Evolutionary conservation across 1,140 invertebrate genomes (phyloP).

Genomic region (Drosophila fuyamai): DNA sequence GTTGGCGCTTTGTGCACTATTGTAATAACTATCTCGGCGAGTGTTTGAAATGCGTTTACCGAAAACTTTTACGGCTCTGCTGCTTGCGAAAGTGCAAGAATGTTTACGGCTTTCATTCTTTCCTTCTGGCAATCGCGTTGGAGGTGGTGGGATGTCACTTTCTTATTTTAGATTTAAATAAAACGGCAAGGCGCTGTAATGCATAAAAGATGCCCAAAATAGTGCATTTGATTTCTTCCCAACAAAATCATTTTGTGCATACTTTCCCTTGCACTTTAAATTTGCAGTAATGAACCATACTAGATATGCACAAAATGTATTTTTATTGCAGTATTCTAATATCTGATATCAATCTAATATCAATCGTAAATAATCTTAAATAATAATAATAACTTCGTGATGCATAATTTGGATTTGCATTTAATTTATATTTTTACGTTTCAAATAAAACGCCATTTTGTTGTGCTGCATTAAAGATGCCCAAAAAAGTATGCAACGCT

Average conservation of each 20-base stretch:
- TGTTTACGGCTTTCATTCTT: slow-evolving; percentile 64
- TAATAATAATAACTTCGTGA: no score
- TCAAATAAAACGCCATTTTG: neutral
- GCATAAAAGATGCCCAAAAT: slow-evolving; percentile 26
- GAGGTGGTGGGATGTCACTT: slow-evolving; percentile 4
- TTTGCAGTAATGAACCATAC: neutral
- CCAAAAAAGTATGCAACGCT: slow-evolving; percentile 4
- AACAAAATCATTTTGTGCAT: neutral
- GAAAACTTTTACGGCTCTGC: slow-evolving; percentile 73
- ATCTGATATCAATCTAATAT: neutral
- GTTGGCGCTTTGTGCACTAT: slow-evolving; percentile 67
- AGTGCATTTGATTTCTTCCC: slow-evolving; percentile 18
- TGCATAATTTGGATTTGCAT: no score
- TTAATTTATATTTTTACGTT: neutral
- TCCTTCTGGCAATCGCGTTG: slow-evolving; percentile 10
- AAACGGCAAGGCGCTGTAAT: slow-evolving; percentile 17
- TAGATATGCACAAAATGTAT: neutral
- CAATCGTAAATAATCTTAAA: no score
- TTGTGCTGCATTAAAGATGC: neutral
- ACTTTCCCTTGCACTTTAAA: slow-evolving; percentile 7
- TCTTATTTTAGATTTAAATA: slow-evolving; percentile 44
- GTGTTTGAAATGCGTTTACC: slow-evolving; percentile 83
- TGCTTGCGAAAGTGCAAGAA: slow-evolving; percentile 63
- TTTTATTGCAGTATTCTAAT: neutral
- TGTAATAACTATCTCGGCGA: slow-evolving; percentile 81